phyloP scores from a whole-genome alignment of 1,140 invertebrate genomes.

The Trichonephila inaurata region DNA sequence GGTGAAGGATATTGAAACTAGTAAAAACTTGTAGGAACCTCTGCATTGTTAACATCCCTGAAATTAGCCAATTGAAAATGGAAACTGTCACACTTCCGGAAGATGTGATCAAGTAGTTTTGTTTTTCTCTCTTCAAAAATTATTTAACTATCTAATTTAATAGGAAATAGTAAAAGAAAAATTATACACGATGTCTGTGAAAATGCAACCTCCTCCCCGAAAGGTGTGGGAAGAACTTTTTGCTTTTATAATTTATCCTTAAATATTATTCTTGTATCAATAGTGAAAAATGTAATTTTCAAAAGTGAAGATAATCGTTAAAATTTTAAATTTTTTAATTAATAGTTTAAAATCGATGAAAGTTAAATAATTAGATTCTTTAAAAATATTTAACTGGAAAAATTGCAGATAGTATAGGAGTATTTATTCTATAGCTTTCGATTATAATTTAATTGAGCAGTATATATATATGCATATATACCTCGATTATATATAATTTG shows the following conservation, averaged over 20 bases:
- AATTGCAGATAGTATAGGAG: too few relatives aligned
- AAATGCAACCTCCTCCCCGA: conserved; percentile 67
- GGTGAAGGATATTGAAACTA: not conserved
- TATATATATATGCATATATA: too few relatives aligned
- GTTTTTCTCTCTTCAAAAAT: not conserved
- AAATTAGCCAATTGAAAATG: not conserved
- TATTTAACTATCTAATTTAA: not conserved
- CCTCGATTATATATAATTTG: too few relatives aligned
- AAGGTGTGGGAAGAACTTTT: conserved; percentile 43
- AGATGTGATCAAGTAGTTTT: conserved; percentile 9
- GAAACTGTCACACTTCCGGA: not conserved
- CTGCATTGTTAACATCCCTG: not conserved
- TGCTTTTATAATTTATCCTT: not conserved
- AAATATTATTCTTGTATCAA: not conserved
- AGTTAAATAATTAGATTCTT: too few relatives aligned
- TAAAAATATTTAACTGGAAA: too few relatives aligned
- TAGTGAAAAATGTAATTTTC: too few relatives aligned
- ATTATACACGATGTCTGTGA: not conserved
- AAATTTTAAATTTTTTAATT: too few relatives aligned
- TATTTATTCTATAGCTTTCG: too few relatives aligned
- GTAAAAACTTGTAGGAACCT: not conserved
- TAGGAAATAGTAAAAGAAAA: not conserved
- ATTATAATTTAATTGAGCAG: too few relatives aligned
- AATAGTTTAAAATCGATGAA: too few relatives aligned
- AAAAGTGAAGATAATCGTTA: too few relatives aligned